Conservation (phyloP, 1,140 invertebrate species). For the Meloidogyne exigua region DNA sequence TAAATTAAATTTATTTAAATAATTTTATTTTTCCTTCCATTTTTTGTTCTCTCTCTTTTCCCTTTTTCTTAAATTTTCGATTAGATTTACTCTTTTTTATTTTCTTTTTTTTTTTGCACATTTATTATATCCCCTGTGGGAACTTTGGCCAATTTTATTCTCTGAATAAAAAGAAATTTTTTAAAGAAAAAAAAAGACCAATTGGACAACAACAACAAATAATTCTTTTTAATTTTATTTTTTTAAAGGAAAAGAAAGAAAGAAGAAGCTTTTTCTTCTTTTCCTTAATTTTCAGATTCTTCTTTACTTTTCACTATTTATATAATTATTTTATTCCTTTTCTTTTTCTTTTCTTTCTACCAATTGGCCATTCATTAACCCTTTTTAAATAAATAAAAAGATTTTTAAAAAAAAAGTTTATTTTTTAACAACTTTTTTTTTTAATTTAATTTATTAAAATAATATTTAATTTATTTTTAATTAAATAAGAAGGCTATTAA, state of each 20-base stretch:
- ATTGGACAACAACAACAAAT: conserved; percentile 3
- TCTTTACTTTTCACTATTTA: no score
- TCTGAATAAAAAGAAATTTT: neutral
- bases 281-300: neutral
- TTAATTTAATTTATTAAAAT: no score
- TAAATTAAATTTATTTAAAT: neutral
- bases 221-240: neutral
- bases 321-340: neutral
- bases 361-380: neutral
- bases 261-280: neutral
- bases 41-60: neutral
- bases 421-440: no score
- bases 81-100: neutral
- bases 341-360: neutral
- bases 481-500: no score
- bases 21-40: neutral
- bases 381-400: neutral
- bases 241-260: neutral
- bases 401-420: no score
- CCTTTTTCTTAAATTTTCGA: conserved; percentile 1
- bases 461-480: no score
- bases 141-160: conserved; percentile 7
- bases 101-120: no score
- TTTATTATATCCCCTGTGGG: neutral
- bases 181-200: neutral